A percentile compares a stretch with the other conserved stretches of the same genome.
Evolutionary conservation across 2,113 vertebrate species (phyloP).

Genomic region (Anolis carolinensis): DNA sequence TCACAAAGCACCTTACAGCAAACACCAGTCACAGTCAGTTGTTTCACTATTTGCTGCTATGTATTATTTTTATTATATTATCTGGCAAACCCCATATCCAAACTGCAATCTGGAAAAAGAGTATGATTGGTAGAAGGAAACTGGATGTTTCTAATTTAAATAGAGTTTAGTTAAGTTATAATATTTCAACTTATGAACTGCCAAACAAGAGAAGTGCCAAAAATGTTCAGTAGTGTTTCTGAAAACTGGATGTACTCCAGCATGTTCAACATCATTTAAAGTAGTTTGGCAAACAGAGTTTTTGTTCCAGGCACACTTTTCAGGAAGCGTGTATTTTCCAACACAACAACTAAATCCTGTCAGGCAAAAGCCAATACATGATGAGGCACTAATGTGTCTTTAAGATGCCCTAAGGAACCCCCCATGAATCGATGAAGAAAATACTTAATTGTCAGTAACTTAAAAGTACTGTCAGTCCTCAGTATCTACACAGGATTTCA

Average conservation of each 20-base stretch:
- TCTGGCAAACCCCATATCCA: not conserved
- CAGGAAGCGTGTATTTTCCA: not conserved
- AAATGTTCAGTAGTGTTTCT: not conserved
- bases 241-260: not conserved
- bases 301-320: not conserved
- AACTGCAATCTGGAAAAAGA: not conserved
- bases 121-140: not conserved
- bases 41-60: too few relatives aligned
- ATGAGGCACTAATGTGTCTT: too few relatives aligned
- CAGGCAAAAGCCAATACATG: not conserved
- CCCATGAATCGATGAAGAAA: not conserved
- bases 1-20: not conserved
- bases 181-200: not conserved
- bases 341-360: not conserved
- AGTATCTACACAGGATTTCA: too few relatives aligned
- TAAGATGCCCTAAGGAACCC: not conserved
- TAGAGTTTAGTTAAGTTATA: too few relatives aligned
- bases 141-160: not conserved
- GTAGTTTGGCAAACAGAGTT: not conserved
- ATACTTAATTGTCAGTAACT: not conserved
- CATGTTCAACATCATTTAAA: not conserved
- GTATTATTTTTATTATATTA: too few relatives aligned
- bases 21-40: not conserved
- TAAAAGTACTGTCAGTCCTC: not conserved
- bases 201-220: not conserved